Conservation (phyloP, 2,888 invertebrate species). For the Drosophila putrida region DNA sequence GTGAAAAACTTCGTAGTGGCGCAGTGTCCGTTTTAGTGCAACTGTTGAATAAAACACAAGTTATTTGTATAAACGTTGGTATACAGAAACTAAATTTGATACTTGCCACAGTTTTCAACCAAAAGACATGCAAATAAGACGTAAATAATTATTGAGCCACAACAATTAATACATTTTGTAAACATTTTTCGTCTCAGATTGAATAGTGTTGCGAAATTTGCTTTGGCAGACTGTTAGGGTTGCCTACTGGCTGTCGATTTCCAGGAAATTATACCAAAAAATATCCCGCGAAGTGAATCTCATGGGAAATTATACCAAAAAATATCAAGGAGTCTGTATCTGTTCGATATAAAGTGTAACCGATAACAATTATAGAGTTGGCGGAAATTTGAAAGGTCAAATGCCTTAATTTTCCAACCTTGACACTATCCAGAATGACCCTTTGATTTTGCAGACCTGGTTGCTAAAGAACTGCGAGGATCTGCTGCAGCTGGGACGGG, state of each 20-base stretch:
- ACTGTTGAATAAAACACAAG: slow-evolving; percentile 85
- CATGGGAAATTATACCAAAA: no score
- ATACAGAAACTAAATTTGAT: background rate
- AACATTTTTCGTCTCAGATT: slow-evolving; percentile 75
- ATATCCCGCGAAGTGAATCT: no score
- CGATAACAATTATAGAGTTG: slow-evolving; percentile 16
- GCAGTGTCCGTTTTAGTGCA: slow-evolving; percentile 91
- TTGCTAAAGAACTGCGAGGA: slow-evolving; percentile 36
- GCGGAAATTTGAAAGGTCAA: slow-evolving; percentile 1
- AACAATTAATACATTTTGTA: slow-evolving; percentile 73
- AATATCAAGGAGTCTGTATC: slow-evolving; percentile 35
- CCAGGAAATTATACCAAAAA: background rate
- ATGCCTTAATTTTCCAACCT: background rate
- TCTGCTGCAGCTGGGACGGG: slow-evolving; percentile 68
- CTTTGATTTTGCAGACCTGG: slow-evolving; percentile 8
- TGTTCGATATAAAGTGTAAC: slow-evolving; percentile 38
- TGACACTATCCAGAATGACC: background rate
- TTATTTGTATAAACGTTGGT: background rate
- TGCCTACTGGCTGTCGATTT: slow-evolving; percentile 20
- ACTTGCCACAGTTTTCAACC: slow-evolving; percentile 71
- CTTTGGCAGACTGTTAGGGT: slow-evolving; percentile 8
- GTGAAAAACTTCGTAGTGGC: slow-evolving; percentile 93
- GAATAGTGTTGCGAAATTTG: slow-evolving; percentile 44
- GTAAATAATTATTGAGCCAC: slow-evolving; percentile 64
- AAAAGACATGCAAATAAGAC: slow-evolving; percentile 61